These are phyloP conservation scores for Anagrus nilaparvatae DNA, from an alignment of 1,140 invertebrate genomes.

Conservation along the genomic window DNA sequence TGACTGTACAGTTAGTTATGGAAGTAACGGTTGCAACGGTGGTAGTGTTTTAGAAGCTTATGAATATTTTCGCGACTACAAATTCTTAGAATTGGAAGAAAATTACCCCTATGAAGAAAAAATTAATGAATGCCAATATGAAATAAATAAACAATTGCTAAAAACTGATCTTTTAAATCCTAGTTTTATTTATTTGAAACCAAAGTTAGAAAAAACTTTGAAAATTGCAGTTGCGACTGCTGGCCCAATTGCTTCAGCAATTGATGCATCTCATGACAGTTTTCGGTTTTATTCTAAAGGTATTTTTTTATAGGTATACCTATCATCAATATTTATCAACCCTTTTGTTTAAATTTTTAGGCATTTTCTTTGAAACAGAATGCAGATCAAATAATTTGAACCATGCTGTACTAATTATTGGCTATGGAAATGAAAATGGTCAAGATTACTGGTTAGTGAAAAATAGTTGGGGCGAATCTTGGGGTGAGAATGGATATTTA, in stretches of 20 bases:
- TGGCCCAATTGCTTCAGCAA: conserved; percentile 80
- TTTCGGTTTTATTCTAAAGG: conserved; percentile 73
- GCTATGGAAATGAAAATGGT: conserved; percentile 60
- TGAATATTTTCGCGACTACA: conserved; percentile 82
- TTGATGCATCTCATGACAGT: conserved; percentile 73
- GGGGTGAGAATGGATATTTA: conserved; percentile 82
- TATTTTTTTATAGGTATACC: conserved; percentile 2
- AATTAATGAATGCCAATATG: conserved; percentile 49
- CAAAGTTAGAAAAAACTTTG: conserved; percentile 58
- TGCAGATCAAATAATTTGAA: conserved; percentile 65
- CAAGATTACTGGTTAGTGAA: conserved; percentile 76
- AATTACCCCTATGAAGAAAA: conserved; percentile 81
- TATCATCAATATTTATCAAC: neutral
- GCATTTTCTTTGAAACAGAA: conserved; percentile 55
- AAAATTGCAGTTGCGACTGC: conserved; percentile 70
- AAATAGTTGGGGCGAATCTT: conserved; percentile 72
- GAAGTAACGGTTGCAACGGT: conserved; percentile 92
- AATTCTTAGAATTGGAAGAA: conserved; percentile 81
- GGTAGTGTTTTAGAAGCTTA: conserved; percentile 91
- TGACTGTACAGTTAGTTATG: conserved; percentile 83
- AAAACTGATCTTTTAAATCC: too few relatives aligned
- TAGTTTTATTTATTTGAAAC: conserved; percentile 73
- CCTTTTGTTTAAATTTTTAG: conserved; percentile 25
- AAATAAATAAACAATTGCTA: conserved; percentile 32
- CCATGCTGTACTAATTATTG: conserved; percentile 79